These are phyloP conservation scores for Naso thynnoides DNA, from an alignment of 2,797 vertebrate species.

Conservation along the genomic window DNA sequence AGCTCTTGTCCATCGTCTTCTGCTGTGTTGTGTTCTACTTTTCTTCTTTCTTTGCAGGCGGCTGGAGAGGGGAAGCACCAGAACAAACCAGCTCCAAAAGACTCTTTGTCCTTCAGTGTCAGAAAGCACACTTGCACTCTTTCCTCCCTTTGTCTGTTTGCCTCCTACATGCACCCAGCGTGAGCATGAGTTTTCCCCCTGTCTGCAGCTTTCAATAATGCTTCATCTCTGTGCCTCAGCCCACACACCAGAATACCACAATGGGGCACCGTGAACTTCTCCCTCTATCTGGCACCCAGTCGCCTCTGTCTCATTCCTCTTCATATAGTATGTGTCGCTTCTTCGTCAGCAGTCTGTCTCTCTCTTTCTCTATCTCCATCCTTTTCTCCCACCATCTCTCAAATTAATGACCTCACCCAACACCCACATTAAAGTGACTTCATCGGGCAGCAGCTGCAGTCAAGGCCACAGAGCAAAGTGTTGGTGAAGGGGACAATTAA, in stretches of 20 bases:
- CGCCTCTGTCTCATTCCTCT: conserved; percentile 34
- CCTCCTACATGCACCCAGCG: conserved; percentile 69
- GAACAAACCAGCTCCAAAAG: conserved; percentile 66
- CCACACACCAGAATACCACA: conserved; percentile 77
- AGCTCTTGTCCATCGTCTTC: conserved; percentile 10
- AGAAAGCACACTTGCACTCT: conserved; percentile 65
- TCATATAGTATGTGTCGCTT: conserved; percentile 44
- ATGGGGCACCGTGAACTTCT: conserved; percentile 58
- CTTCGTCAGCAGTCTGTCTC: conserved; percentile 38
- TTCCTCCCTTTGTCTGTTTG: conserved; percentile 67
- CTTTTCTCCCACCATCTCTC: conserved; percentile 29
- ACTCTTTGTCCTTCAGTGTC: conserved; percentile 62
- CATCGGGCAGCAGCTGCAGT: conserved; percentile 70
- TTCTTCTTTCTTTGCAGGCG: conserved; percentile 25
- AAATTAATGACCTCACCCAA: conserved; percentile 68
- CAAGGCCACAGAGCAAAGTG: conserved; percentile 60
- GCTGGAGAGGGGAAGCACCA: conserved; percentile 56
- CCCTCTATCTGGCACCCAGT: conserved; percentile 43
- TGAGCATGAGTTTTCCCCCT: conserved; percentile 63
- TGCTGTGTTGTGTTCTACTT: conserved; percentile 8
- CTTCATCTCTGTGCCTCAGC: conserved; percentile 64
- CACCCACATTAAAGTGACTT: conserved; percentile 72
- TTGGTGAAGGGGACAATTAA: conserved; percentile 61
- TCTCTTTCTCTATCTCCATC: conserved; percentile 38
- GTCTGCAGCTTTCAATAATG: conserved; percentile 62